Percentiles rank a stretch among this genome's conserved stretches.
Evolutionary conservation across 1,140 invertebrate species (phyloP).

Genomic region (Rhagoletis pomonella): DNA sequence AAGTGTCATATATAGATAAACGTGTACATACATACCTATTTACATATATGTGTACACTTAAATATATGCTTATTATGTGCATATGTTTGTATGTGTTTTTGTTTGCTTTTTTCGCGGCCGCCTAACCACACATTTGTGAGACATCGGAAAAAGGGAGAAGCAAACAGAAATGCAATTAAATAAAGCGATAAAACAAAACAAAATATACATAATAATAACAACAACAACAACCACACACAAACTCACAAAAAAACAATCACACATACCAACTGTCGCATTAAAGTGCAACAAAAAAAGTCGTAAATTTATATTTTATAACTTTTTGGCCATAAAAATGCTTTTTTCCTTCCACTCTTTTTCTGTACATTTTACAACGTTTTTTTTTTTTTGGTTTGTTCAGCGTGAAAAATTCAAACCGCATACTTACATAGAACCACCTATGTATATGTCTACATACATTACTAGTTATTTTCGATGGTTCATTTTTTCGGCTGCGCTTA

Average conservation of each 20-base stretch:
- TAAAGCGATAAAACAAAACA: slow-evolving; percentile 37
- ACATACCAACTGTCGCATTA: slow-evolving; percentile 26
- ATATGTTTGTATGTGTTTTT: not conserved
- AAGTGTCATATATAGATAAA: not conserved
- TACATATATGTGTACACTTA: not conserved
- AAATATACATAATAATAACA: not conserved
- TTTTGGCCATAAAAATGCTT: slow-evolving; percentile 27
- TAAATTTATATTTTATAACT: slow-evolving; percentile 54
- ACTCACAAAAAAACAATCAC: not conserved
- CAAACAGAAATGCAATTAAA: slow-evolving; percentile 48
- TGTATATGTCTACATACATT: not conserved
- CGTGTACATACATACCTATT: not conserved
- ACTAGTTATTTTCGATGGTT: not conserved
- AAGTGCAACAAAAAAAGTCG: slow-evolving; percentile 50
- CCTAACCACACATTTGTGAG: slow-evolving; percentile 18
- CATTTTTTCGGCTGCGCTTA: not conserved
- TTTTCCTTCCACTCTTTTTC: not conserved
- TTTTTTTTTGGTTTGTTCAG: not conserved
- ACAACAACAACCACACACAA: slow-evolving; percentile 27
- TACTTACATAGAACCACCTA: not conserved
- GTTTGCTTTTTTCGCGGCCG: not conserved
- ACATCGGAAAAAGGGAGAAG: not conserved
- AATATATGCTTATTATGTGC: not conserved
- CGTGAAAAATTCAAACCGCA: slow-evolving; percentile 4
- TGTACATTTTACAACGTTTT: not conserved